phyloP scores from a whole-genome alignment of 1,140 invertebrate genomes.

The Luehdorfia chinensis region DNA sequence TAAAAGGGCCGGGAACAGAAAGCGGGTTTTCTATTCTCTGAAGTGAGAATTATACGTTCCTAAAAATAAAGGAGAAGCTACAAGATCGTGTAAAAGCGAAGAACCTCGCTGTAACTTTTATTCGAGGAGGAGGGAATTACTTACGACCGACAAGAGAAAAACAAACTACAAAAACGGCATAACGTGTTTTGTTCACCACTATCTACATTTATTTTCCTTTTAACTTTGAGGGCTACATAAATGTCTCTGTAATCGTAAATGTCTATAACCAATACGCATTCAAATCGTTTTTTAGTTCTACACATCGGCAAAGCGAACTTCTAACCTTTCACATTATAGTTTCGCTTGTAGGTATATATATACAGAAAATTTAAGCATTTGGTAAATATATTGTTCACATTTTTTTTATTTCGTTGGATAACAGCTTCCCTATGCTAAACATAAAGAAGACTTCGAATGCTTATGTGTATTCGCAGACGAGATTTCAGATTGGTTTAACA shows the following conservation, averaged over 20 bases:
- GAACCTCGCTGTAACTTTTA: slow-evolving; percentile 46
- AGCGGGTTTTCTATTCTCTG: slow-evolving; percentile 39
- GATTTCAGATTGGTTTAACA: too few relatives aligned
- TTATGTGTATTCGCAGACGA: neutral
- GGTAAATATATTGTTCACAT: neutral
- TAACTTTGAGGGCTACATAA: slow-evolving; percentile 17
- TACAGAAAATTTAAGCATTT: too few relatives aligned
- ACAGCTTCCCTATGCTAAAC: too few relatives aligned
- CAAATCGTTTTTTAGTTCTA: slow-evolving; percentile 3
- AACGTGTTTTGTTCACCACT: slow-evolving; percentile 38
- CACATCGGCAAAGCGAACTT: neutral
- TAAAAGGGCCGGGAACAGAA: slow-evolving; percentile 44
- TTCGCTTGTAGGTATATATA: too few relatives aligned
- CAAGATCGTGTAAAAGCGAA: slow-evolving; percentile 37
- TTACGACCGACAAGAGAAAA: slow-evolving; percentile 48
- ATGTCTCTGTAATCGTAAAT: too few relatives aligned
- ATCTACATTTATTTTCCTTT: slow-evolving; percentile 26
- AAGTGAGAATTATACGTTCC: slow-evolving; percentile 59
- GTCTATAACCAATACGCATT: slow-evolving; percentile 7
- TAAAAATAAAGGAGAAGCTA: slow-evolving; percentile 47
- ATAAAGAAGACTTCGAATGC: too few relatives aligned
- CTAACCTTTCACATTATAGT: slow-evolving; percentile 5
- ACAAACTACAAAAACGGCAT: slow-evolving; percentile 44
- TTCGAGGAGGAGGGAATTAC: slow-evolving; percentile 46
- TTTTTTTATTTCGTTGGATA: neutral